Conservation (phyloP, 2,797 vertebrate genomes). For the Poeciliopsis turneri region DNA sequence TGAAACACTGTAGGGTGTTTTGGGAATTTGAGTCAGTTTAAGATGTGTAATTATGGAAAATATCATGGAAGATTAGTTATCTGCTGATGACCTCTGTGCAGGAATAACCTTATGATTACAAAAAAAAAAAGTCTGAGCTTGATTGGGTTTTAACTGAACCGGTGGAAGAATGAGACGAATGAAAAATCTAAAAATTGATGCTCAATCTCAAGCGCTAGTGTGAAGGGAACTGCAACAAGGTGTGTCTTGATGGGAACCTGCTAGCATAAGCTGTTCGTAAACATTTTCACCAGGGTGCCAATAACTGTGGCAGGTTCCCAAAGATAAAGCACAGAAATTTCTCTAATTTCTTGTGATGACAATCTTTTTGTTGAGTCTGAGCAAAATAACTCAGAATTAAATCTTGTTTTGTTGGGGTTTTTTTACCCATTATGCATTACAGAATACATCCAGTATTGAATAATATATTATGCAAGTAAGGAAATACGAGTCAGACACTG, state of each 20-base stretch:
- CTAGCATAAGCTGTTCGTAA: neutral
- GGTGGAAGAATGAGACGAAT: neutral
- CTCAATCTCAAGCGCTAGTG: neutral
- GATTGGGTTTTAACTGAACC: neutral
- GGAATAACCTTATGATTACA: neutral
- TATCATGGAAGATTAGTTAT: neutral
- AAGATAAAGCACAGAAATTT: neutral
- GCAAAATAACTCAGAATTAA: constrained; percentile 16
- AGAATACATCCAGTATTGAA: constrained; percentile 30
- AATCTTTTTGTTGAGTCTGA: constrained; percentile 8
- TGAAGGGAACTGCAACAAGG: neutral
- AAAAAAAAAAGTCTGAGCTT: neutral
- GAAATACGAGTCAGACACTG: constrained; percentile 5
- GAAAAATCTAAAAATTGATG: neutral
- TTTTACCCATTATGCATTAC: constrained; percentile 24
- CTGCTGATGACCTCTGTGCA: neutral
- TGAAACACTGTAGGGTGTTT: neutral
- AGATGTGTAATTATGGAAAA: neutral
- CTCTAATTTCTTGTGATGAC: neutral
- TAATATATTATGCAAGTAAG: constrained; percentile 10
- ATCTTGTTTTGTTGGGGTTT: neutral
- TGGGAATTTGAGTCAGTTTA: neutral
- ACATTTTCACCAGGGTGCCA: neutral
- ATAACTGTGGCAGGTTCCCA: neutral
- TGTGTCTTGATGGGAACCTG: neutral